Evolutionary conservation across 2,888 invertebrate genomes (phyloP), one percentile per base, ranked within the genome.

Genomic region (Sympetrum striolatum): DNA sequence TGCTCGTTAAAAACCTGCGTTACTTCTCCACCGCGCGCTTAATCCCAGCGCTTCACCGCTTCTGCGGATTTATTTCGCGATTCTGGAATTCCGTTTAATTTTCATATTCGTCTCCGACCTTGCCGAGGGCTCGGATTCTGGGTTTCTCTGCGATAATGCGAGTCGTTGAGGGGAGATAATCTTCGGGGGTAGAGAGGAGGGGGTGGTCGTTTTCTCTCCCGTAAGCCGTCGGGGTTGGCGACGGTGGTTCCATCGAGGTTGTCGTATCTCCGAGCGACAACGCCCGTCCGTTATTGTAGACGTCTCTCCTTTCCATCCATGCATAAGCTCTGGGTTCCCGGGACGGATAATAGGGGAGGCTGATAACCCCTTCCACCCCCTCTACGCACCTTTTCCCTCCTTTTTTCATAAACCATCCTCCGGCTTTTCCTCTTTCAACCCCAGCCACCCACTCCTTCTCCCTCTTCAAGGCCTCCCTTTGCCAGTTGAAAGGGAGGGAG

Each of bases 211-310:
- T 73, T 73, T 25, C 73, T 31, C 25, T 64, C 25, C n/a, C 64
- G 64, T n/a, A 8, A n/a, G 25, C n/a, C n/a, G n/a, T n/a, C 22
- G 22, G 6, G 2, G 64, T 2, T 12, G 18, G 18, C 60, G 12
- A 6, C 25, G 25, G 73, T 25, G n/a, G 73, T 31, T n/a, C 25
- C 73, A 25, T n/a, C 73, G 22, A 25, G 73, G 73, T 25, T 12
- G 73, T 31, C n/a, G n/a, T n/a, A n/a, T n/a, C n/a, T n/a, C n/a
- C 18, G 53, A 64, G 86, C 64, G 64, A 39, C 86, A 86, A 64
- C 86, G 86, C 86, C 86, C 86, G 86, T 86, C 86, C 86, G 86
- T 86, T 86, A 86, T 86, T 60, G 64, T 60, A 86, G 64, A 25
- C 60, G 64, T 37, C 60, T 39, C 22, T 81, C 81, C 58, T 14